Conservation (phyloP, 1,140 invertebrate species). For the Drosophila subobscura region DNA sequence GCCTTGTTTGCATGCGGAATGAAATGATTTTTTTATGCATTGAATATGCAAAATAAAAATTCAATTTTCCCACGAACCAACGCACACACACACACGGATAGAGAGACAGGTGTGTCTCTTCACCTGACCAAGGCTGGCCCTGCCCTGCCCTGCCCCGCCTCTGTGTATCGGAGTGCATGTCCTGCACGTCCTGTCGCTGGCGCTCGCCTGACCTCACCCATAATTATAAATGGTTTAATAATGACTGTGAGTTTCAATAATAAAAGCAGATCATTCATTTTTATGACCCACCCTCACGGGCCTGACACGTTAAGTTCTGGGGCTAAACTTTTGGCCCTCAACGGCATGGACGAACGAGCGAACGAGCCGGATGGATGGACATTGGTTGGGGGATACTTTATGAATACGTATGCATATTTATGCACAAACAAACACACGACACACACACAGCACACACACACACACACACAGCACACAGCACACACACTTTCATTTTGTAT, state of each 20-base stretch:
- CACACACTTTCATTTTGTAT: conserved; percentile 51
- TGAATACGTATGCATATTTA: conserved; percentile 68
- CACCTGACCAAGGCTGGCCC: conserved; percentile 33
- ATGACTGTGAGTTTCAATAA: conserved; percentile 80
- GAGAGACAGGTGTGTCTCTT: conserved; percentile 17
- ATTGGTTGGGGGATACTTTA: conserved; percentile 21
- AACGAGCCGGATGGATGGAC: no score
- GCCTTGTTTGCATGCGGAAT: conserved; percentile 49
- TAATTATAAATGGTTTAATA: conserved; percentile 81
- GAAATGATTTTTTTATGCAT: conserved; percentile 50
- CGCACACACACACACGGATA: conserved; percentile 10
- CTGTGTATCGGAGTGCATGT: no score
- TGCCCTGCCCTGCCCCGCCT: background rate
- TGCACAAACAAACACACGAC: conserved; percentile 37
- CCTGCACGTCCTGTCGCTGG: no score
- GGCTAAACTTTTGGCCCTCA: conserved; percentile 40
- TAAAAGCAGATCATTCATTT: conserved; percentile 81
- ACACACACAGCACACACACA: conserved; percentile 10
- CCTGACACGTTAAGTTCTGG: conserved; percentile 56
- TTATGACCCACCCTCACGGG: conserved; percentile 56
- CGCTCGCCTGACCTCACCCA: conserved; percentile 36
- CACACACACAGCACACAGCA: conserved; percentile 14
- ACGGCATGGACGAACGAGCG: conserved; percentile 10
- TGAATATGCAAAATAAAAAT: conserved; percentile 78
- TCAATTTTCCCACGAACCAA: conserved; percentile 49